Evolutionary conservation across 2,113 vertebrate genomes (phyloP).

Genomic region (Ramphastos sulfuratus): DNA sequence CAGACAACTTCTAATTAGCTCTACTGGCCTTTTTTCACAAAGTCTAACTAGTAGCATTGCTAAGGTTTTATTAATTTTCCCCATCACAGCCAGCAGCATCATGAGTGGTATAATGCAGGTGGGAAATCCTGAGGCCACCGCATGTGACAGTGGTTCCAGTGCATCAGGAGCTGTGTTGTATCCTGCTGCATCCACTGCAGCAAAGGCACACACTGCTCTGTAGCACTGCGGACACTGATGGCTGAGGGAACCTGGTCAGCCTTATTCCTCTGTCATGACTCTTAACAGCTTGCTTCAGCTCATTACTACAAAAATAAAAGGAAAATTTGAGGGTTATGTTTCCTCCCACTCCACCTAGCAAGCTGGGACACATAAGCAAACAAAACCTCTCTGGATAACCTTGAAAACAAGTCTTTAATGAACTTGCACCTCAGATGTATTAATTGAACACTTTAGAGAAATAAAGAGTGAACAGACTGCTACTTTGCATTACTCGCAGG

Average conservation of each 20-base stretch:
- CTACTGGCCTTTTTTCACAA: neutral
- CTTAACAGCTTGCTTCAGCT: neutral
- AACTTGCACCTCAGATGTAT: neutral
- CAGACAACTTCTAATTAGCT: neutral
- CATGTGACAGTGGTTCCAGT: neutral
- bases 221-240: accelerated
- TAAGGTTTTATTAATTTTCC: neutral
- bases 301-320: neutral
- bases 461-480: constrained; percentile 1
- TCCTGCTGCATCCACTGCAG: neutral
- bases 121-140: neutral
- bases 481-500: neutral
- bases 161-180: neutral
- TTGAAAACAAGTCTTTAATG: constrained; percentile 6
- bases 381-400: neutral
- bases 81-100: neutral
- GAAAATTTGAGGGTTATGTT: neutral
- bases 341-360: neutral
- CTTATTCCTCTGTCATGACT: neutral
- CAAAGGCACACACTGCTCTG: neutral
- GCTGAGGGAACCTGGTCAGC: neutral
- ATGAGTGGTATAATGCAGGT: neutral
- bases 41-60: neutral
- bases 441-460: constrained; percentile 43
- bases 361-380: neutral